These are phyloP conservation scores for Plotosus lineatus DNA, from an alignment of 2,113 vertebrate species.

Conservation along the genomic window DNA sequence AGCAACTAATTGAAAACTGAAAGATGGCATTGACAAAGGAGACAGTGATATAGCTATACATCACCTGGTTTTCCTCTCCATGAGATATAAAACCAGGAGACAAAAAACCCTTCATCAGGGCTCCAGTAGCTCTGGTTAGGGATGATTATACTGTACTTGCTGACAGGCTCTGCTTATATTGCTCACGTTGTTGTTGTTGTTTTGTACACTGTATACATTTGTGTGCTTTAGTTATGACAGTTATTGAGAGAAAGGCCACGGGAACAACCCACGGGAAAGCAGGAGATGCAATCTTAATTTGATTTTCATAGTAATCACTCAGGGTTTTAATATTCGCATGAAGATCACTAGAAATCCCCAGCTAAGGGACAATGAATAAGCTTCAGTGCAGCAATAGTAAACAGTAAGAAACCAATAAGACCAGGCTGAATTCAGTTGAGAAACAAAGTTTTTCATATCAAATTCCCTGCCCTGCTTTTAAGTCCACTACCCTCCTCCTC, in stretches of 20 bases:
- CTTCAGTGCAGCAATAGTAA: conserved; percentile 63
- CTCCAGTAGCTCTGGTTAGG: neutral
- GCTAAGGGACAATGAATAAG: conserved; percentile 63
- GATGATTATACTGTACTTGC: conserved; percentile 11
- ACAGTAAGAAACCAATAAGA: conserved; percentile 45
- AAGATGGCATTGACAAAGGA: conserved; percentile 58
- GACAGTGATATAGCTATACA: conserved; percentile 53
- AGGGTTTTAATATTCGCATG: conserved; percentile 67
- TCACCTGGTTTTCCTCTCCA: conserved; percentile 20
- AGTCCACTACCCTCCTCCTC: conserved; percentile 62
- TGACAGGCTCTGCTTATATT: conserved; percentile 18
- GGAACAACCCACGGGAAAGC: conserved; percentile 71
- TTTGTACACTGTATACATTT: conserved; percentile 31
- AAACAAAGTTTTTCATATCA: conserved; percentile 56
- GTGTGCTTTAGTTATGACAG: conserved; percentile 70
- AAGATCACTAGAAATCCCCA: conserved; percentile 62
- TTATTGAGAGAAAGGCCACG: conserved; percentile 63
- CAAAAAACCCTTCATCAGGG: conserved; percentile 8
- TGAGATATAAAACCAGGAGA: conserved; percentile 23
- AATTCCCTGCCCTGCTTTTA: conserved; percentile 60
- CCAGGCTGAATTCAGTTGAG: conserved; percentile 60
- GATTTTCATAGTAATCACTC: conserved; percentile 79
- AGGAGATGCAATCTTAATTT: conserved; percentile 60
- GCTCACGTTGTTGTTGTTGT: conserved; percentile 21
- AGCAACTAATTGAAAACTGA: conserved; percentile 57